A percentile compares a stretch with the other conserved stretches of the same genome.
phyloP scores from a whole-genome alignment of 92 coral and sea anemone species.

The Palythoa grandis region DNA sequence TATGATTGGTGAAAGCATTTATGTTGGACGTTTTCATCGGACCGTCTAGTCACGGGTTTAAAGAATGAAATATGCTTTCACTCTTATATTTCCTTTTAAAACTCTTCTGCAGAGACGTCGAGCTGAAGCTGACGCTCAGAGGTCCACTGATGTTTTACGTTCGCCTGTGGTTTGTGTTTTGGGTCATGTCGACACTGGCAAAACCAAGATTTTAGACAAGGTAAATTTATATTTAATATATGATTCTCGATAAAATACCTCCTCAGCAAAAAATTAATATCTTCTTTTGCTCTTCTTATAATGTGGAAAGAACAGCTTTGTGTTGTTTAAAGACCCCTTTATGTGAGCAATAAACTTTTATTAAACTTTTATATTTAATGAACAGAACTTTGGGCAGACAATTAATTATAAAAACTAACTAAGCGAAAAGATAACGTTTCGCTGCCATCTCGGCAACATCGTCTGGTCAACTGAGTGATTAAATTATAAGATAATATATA shows the following conservation, averaged over 20 bases:
- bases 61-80: background rate
- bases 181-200: slow-evolving; percentile 99
- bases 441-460: no score
- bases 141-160: slow-evolving; percentile 81
- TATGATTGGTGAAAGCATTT: background rate
- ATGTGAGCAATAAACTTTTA: no score
- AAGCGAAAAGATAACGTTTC: no score
- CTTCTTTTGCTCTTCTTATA: no score
- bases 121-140: slow-evolving; percentile 78
- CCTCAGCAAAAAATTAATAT: no score
- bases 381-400: no score
- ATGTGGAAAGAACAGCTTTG: no score
- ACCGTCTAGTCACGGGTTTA: background rate
- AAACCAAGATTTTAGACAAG: slow-evolving; percentile 97
- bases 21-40: background rate
- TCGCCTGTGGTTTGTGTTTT: slow-evolving; percentile 98
- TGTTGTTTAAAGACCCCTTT: no score
- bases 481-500: no score
- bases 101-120: slow-evolving; percentile 69
- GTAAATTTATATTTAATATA: slow-evolving; percentile 36
- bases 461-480: no score
- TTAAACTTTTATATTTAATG: no score
- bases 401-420: no score
- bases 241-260: background rate
- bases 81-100: background rate